Evolutionary conservation across 2,113 vertebrate species (phyloP), one percentile per base, ranked within the genome.

Genomic region (Anguilla rostrata): DNA sequence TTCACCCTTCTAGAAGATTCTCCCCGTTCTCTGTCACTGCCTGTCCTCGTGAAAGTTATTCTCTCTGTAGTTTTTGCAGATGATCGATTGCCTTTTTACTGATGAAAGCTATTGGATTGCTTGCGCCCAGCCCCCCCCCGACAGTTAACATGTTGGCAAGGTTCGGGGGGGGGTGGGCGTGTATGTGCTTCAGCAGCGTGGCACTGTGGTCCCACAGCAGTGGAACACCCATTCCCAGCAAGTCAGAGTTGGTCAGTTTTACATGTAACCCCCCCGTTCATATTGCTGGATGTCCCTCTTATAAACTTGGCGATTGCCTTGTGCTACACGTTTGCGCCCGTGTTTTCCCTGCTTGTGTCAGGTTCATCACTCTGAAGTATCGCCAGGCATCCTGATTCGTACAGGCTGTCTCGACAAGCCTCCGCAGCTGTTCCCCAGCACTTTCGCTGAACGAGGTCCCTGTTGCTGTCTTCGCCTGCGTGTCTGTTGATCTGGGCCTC

Each of bases 41-140:
- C 71, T 85, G 86, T 85, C 86, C 78, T 78, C 41, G 78, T 83
- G 49, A 53, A 26, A 26, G 80, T 80, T 82, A 66, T 56, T 86
- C 53, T 16, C 79, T 43, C 78, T 56, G 41, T 53, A 53, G 46
- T 60, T 39, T 78, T 57, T 80, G 26, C 56, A 80, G 57, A 40
- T 75, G 78, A 79, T 85, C 39, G 16, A 85, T 53, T 53, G 49
- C 43, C 75, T 9, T 79, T 78, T 63, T 26, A 75, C 63, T 46
- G 40, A 43, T 39, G 71, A n/a, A n/a, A 75, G n/a, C n/a, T 75
- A 9, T 34, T 75, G 71, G n/a, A 26, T 66, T 66, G 12, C 60
- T 22, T 26, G 60, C 7, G 2, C 20, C 22, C 14, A 3, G 1
- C 20, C 60, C 60, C 4, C 22, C 60, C 60, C 22, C 22, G 0